Evolutionary conservation across 2,888 invertebrate species (phyloP), one percentile per base, ranked within the genome.

Genomic region (Pardosa pseudoannulata): DNA sequence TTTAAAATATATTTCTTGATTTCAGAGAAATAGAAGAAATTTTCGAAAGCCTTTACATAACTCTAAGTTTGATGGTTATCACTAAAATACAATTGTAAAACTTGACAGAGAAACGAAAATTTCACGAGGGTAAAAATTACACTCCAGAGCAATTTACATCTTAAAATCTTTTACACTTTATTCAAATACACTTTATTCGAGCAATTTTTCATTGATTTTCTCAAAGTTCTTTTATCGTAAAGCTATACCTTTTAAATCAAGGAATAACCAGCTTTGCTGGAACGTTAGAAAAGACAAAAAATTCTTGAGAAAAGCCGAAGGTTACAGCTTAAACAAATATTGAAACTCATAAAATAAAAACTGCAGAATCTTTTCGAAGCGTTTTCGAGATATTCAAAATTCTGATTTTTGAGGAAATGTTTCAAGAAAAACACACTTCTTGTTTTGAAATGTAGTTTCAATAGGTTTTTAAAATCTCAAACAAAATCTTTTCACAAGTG

Each of bases 301-400:
- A 29, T n/a, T 13, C 31, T 11, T 13, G 29, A 65, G 31, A 65
- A 65, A 29, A 65, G 16, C 29, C 11, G 65, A 73, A 73, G 72
- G 73, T 73, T 67, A 73, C 73, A 80, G 72, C 72, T 73, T 73
- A 73, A 72, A 32, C 79, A 80, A 80, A 80, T 80, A 80, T 73
- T 80, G 79, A 72, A 73, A 67, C 32, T 65, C 31, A 72, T 73
- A 64, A 23, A 65, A 71, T 39, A 64, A 68, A 70, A 46, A 36
- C 62, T 32, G 31, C 31, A 67, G 73, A 80, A 80, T 73, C 70
- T 67, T 32, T 80, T 73, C 71, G 70, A 46, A 50, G 67, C 32
- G 50, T 32, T 80, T 80, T 65, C 13, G 36, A 80, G 73, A 64
- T 65, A 80, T 73, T 50, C 36, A 41, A 71, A 71, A 62, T 79